Conservation (phyloP, 2,113 vertebrate genomes). For the Caracal caracal region DNA sequence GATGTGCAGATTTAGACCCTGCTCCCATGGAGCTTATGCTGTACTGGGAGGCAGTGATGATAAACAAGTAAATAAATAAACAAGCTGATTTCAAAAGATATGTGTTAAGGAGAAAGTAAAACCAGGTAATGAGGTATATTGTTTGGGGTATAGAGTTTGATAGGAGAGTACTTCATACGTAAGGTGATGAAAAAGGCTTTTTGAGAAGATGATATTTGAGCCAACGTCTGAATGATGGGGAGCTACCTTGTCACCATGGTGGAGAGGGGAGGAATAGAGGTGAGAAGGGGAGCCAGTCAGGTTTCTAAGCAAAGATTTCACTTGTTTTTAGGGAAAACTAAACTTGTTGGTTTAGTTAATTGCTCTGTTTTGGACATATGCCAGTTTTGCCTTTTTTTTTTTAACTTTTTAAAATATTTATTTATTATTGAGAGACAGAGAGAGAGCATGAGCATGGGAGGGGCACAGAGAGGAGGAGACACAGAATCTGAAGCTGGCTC, state of each 20-base stretch:
- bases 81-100: not conserved
- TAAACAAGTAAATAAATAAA: not conserved
- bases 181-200: not conserved
- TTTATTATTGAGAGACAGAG: too few species aligned
- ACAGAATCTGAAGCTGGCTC: too few species aligned
- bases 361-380: not conserved
- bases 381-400: not conserved
- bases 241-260: not conserved
- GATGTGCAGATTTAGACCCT: not conserved
- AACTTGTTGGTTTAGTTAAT: fast-evolving
- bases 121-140: not conserved
- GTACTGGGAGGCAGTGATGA: not conserved
- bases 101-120: not conserved
- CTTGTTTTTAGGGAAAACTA: too few species aligned
- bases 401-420: too few species aligned
- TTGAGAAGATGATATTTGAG: not conserved
- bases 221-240: not conserved
- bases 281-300: too few species aligned
- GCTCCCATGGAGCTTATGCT: not conserved
- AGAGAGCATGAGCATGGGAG: too few species aligned
- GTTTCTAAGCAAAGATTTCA: not conserved
- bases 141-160: not conserved
- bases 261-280: too few species aligned
- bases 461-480: too few species aligned
- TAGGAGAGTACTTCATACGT: not conserved